A percentile compares a stretch with the other conserved stretches of the same genome.
phyloP scores from a whole-genome alignment of 2,888 invertebrate genomes.

The Phragmatobia fuliginosa region DNA sequence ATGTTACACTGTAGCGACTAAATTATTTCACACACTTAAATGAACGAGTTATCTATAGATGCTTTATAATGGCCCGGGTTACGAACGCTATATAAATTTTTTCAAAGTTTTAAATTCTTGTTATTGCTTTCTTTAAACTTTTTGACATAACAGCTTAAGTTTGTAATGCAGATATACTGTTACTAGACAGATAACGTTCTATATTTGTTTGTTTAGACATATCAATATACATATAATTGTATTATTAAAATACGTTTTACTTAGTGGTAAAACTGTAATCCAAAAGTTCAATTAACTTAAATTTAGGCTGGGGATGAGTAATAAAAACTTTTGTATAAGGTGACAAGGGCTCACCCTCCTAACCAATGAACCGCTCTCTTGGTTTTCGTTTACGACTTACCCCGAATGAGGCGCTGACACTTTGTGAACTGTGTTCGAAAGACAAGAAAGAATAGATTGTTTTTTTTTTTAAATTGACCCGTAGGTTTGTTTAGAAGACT shows the following conservation, averaged over 20 bases:
- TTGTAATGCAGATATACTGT: neutral
- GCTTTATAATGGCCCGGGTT: too few relatives aligned
- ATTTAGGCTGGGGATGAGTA: constrained; percentile 5
- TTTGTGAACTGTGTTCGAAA: constrained; percentile 8
- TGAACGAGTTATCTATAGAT: too few relatives aligned
- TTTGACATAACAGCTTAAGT: neutral
- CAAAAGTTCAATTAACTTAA: constrained; percentile 7
- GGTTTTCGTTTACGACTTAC: constrained; percentile 15
- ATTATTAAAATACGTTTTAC: neutral
- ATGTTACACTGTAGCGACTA: too few relatives aligned
- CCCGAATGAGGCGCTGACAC: constrained; percentile 17
- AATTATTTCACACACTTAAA: too few relatives aligned
- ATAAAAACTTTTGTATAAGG: constrained; percentile 19
- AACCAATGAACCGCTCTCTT: constrained; percentile 13
- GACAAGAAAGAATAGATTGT: neutral
- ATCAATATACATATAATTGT: neutral
- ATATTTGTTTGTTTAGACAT: neutral
- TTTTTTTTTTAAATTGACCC: neutral
- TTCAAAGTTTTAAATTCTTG: too few relatives aligned
- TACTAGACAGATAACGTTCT: neutral
- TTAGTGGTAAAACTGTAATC: neutral
- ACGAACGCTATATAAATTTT: too few relatives aligned
- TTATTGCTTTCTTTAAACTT: too few relatives aligned
- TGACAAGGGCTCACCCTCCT: constrained; percentile 18
- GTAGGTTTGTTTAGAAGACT: neutral